Evolutionary conservation across 1,140 invertebrate species (phyloP).

Genomic region (Aphelenchoides besseyi): DNA sequence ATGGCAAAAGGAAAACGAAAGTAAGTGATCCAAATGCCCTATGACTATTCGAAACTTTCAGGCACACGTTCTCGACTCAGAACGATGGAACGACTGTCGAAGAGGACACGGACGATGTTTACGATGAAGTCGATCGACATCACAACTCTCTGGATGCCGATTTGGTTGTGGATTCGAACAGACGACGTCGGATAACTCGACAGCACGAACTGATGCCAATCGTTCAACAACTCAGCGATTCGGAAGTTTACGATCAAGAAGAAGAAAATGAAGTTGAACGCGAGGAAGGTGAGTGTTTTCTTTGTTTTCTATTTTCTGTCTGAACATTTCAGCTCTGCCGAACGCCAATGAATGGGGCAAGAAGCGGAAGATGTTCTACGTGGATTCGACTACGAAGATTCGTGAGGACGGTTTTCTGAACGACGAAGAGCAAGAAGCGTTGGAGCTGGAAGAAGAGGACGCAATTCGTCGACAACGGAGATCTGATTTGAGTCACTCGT

Average conservation of each 20-base stretch:
- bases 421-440: slow-evolving; percentile 24
- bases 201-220: slow-evolving; percentile 6
- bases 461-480: slow-evolving; percentile 21
- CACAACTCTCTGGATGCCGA: slow-evolving; percentile 8
- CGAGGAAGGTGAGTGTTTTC: neutral
- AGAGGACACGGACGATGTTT: slow-evolving; percentile 13
- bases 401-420: slow-evolving; percentile 16
- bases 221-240: slow-evolving; percentile 30
- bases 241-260: slow-evolving; percentile 36
- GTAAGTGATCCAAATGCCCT: too few species aligned
- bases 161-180: neutral
- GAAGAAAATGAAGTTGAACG: slow-evolving; percentile 25
- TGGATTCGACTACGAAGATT: slow-evolving; percentile 2
- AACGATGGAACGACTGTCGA: too few species aligned
- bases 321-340: slow-evolving; percentile 10
- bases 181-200: neutral
- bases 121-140: slow-evolving; percentile 20
- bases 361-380: slow-evolving; percentile 19
- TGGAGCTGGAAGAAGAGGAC: slow-evolving; percentile 27
- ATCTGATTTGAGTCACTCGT: slow-evolving; percentile 2
- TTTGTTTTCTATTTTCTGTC: neutral
- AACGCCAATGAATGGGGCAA: slow-evolving; percentile 23
- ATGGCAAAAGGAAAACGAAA: too few species aligned
- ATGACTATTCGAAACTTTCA: too few species aligned
- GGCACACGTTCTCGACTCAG: too few species aligned